Conservation (phyloP, 2,113 vertebrate species). For the Anguilla rostrata region DNA sequence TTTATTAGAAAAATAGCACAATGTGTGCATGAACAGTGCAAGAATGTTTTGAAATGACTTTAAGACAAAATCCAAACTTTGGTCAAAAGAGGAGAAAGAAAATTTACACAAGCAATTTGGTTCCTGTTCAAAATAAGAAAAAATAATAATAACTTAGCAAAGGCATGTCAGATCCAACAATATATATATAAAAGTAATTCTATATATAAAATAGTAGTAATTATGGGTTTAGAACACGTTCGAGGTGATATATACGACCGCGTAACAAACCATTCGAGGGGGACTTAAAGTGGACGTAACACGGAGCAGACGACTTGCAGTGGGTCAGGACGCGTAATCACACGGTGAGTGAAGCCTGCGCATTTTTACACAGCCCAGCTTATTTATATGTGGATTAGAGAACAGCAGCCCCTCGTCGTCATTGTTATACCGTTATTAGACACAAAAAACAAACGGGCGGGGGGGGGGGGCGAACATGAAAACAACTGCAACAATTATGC, state of each 20-base stretch:
- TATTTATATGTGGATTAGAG: neutral
- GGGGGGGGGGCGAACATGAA: neutral
- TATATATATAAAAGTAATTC: conserved; percentile 5
- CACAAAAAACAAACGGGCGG: neutral
- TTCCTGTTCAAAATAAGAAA: neutral
- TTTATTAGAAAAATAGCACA: conserved; percentile 4
- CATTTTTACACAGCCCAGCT: neutral
- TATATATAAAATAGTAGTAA: neutral
- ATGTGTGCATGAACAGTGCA: conserved; percentile 1
- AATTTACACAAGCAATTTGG: conserved; percentile 11
- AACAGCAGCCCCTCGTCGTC: neutral
- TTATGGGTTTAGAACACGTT: neutral
- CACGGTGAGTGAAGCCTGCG: neutral
- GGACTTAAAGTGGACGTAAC: neutral
- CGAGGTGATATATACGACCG: neutral
- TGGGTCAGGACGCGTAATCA: neutral
- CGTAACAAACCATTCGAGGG: neutral
- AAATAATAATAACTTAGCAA: conserved; percentile 9
- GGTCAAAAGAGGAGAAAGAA: neutral
- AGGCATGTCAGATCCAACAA: neutral
- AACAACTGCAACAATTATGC: neutral
- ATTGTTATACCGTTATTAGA: neutral
- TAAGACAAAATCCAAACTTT: conserved; percentile 2
- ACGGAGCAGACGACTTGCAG: neutral
- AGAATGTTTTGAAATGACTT: neutral